Conservation (phyloP, 2,113 vertebrate species). For the Parus major region DNA sequence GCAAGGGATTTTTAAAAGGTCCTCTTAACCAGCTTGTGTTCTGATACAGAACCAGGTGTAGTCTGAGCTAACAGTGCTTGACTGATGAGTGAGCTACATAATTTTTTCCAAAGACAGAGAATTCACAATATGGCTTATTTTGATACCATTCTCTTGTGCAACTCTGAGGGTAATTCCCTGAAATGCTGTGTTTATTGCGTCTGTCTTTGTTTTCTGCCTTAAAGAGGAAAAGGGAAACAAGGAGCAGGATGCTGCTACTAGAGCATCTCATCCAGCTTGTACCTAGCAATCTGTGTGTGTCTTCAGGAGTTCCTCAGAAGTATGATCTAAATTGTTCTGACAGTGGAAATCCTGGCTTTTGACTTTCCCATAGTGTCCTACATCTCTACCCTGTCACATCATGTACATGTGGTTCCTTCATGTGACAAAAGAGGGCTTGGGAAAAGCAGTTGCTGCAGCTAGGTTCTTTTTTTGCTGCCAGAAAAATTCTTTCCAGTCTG, state of each 20-base stretch:
- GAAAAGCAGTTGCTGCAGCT: background rate
- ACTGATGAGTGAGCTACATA: background rate
- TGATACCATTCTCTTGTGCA: background rate
- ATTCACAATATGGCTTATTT: background rate
- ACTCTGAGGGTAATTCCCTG: background rate
- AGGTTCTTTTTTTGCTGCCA: background rate
- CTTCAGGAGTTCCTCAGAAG: background rate
- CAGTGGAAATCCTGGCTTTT: background rate
- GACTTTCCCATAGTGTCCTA: background rate
- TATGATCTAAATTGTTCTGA: background rate
- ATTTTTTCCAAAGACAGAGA: background rate
- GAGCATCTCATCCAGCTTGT: background rate
- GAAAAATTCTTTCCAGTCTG: conserved; percentile 34
- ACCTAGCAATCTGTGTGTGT: background rate
- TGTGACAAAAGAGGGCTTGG: conserved; percentile 6
- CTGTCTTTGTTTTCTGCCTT: background rate
- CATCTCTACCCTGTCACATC: background rate
- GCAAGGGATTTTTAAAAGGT: background rate
- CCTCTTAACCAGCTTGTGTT: background rate
- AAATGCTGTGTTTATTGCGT: background rate
- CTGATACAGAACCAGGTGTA: background rate
- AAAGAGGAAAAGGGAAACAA: background rate
- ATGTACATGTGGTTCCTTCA: background rate
- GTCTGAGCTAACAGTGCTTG: background rate
- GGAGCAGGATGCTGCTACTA: background rate